Percentiles rank a stretch among this genome's conserved stretches.
These are phyloP conservation scores for Papilio dardanus DNA, from an alignment of 1,140 invertebrate genomes.

Conservation along the genomic window DNA sequence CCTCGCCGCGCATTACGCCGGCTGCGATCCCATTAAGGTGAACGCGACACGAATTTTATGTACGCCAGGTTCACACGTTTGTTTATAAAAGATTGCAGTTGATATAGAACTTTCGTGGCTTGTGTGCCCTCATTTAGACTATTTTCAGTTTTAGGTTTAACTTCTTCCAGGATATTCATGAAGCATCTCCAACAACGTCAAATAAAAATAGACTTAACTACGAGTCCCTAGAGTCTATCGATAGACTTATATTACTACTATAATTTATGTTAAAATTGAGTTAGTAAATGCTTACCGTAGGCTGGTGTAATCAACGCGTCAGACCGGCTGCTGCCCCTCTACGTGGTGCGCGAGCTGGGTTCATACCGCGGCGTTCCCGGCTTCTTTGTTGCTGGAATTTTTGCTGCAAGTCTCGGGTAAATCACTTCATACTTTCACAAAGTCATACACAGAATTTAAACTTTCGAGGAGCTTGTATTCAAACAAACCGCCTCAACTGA, in stretches of 20 bases:
- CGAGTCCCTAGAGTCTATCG: too few species aligned
- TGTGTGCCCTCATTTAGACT: neutral
- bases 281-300: conserved; percentile 51
- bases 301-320: conserved; percentile 84
- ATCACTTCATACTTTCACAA: conserved; percentile 26
- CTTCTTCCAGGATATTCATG: neutral
- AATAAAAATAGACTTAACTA: conserved; percentile 16
- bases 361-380: conserved; percentile 89
- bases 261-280: conserved; percentile 21
- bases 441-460: conserved; percentile 17
- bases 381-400: conserved; percentile 93
- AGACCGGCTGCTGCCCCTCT: conserved; percentile 90
- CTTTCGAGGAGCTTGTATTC: neutral
- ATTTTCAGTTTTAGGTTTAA: neutral
- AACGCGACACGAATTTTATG: conserved; percentile 32
- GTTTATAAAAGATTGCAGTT: conserved; percentile 3
- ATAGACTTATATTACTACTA: too few species aligned
- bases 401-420: conserved; percentile 87
- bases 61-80: conserved; percentile 17
- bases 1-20: conserved; percentile 89
- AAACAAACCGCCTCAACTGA: conserved; percentile 11
- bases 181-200: neutral
- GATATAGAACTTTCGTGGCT: neutral
- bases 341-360: conserved; percentile 91
- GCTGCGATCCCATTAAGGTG: conserved; percentile 89